These are phyloP conservation scores for Battus philenor DNA, from an alignment of 1,140 invertebrate species.

Conservation along the genomic window DNA sequence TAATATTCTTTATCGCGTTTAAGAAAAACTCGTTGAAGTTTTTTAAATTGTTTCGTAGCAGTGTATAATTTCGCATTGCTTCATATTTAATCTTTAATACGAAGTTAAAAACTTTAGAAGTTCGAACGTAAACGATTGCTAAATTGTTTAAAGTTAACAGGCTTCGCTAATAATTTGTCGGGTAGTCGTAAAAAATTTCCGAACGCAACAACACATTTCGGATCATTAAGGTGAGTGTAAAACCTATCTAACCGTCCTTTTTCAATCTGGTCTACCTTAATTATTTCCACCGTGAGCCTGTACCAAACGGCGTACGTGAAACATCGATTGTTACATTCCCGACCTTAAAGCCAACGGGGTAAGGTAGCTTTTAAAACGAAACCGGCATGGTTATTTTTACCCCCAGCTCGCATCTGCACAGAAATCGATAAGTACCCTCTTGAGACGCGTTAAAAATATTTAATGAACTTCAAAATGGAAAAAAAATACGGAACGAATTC, in stretches of 20 bases:
- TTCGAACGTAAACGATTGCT: no score
- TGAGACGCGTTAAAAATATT: constrained; percentile 35
- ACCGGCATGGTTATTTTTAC: constrained; percentile 42
- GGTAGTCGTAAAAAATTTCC: no score
- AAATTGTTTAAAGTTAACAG: no score
- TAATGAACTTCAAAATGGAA: constrained; percentile 16
- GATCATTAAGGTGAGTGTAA: constrained; percentile 6
- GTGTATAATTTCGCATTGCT: no score
- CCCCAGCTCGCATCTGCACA: constrained; percentile 32
- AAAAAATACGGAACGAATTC: no score
- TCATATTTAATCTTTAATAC: no score
- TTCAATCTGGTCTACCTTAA: constrained; percentile 35
- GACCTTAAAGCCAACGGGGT: constrained; percentile 25
- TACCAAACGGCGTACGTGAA: constrained; percentile 22
- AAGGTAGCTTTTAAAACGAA: constrained; percentile 24
- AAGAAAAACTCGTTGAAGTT: no score
- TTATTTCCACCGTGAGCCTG: constrained; percentile 39
- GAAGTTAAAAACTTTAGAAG: no score
- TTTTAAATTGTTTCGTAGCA: no score
- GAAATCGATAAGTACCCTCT: constrained; percentile 46
- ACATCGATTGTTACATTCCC: constrained; percentile 3
- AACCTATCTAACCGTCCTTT: constrained; percentile 10
- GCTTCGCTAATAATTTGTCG: no score
- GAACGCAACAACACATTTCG: no score
- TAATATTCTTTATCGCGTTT: no score